Conservation (phyloP, 1,140 invertebrate species). For the Hestina assimilis region DNA sequence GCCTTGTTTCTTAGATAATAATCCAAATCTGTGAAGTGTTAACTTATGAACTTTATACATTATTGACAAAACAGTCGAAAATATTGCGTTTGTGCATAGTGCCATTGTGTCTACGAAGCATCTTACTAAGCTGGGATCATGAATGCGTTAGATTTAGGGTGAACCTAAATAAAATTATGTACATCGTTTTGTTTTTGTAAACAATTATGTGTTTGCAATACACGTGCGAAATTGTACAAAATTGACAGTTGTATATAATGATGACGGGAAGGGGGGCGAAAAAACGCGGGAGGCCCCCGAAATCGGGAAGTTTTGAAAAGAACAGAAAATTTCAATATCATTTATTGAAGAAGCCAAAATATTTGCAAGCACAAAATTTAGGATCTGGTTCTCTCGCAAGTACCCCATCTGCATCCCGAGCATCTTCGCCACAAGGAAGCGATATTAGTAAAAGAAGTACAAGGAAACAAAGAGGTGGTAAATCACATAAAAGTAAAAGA, state of each 20-base stretch:
- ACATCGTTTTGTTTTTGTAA: constrained; percentile 78
- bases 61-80: constrained; percentile 22
- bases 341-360: constrained; percentile 95
- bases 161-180: constrained; percentile 71
- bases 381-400: constrained; percentile 85
- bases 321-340: constrained; percentile 91
- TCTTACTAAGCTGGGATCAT: constrained; percentile 56
- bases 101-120: constrained; percentile 41
- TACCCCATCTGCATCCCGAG: constrained; percentile 87
- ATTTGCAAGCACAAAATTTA: constrained; percentile 83
- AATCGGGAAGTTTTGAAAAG: constrained; percentile 90
- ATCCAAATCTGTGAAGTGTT: constrained; percentile 48
- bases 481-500: constrained; percentile 80
- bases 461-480: constrained; percentile 78
- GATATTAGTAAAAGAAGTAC: constrained; percentile 84
- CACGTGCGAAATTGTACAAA: constrained; percentile 78
- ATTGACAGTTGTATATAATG: constrained; percentile 76
- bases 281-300: constrained; percentile 92
- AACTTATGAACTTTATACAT: constrained; percentile 36
- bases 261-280: constrained; percentile 92
- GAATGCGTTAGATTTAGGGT: constrained; percentile 73
- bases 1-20: constrained; percentile 73
- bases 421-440: constrained; percentile 85
- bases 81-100: constrained; percentile 40
- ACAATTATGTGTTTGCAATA: constrained; percentile 78